A percentile compares a stretch with the other conserved stretches of the same genome.
phyloP scores from a whole-genome alignment of 2,888 invertebrate genomes.

The Lordiphosa fenestrarum region DNA sequence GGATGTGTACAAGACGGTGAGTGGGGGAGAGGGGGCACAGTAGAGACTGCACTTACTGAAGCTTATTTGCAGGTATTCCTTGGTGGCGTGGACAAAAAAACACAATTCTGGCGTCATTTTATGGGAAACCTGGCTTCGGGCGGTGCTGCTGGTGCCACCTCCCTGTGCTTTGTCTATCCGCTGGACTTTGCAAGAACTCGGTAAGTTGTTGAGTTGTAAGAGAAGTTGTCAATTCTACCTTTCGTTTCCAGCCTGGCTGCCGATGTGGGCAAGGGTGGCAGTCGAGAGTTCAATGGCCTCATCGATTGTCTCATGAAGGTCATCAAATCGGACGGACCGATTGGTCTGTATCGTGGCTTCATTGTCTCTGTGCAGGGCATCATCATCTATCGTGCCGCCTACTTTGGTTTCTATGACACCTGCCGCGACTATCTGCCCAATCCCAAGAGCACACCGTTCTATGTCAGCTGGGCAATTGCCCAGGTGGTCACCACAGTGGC shows the following conservation, averaged over 20 bases:
- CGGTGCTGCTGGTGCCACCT: slow-evolving; percentile 96
- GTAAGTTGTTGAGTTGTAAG: slow-evolving; percentile 75
- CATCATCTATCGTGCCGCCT: slow-evolving; percentile 96
- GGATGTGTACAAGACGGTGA: slow-evolving; percentile 91
- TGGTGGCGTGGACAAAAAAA: slow-evolving; percentile 92
- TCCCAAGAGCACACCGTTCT: slow-evolving; percentile 94
- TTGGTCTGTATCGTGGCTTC: slow-evolving; percentile 95
- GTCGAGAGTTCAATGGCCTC: slow-evolving; percentile 94
- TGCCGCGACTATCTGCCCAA: slow-evolving; percentile 96
- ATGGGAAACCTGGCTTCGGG: slow-evolving; percentile 94
- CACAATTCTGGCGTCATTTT: slow-evolving; percentile 93
- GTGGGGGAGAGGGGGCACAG: slow-evolving; percentile 17
- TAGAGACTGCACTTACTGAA: too few species aligned
- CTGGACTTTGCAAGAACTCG: slow-evolving; percentile 97
- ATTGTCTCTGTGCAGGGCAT: slow-evolving; percentile 97
- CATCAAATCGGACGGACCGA: slow-evolving; percentile 91
- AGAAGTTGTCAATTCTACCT: not conserved
- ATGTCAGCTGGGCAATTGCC: slow-evolving; percentile 96
- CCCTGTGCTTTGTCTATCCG: slow-evolving; percentile 96
- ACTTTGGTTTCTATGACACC: slow-evolving; percentile 98
- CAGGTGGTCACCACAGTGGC: slow-evolving; percentile 92
- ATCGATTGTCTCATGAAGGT: slow-evolving; percentile 93
- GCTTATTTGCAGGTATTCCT: slow-evolving; percentile 84
- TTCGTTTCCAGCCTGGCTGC: slow-evolving; percentile 84
- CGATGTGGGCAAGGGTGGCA: slow-evolving; percentile 92